Evolutionary conservation across 2,888 invertebrate species (phyloP), one percentile per base, ranked within the genome.

Genomic region (Yponomeuta plumbellus): DNA sequence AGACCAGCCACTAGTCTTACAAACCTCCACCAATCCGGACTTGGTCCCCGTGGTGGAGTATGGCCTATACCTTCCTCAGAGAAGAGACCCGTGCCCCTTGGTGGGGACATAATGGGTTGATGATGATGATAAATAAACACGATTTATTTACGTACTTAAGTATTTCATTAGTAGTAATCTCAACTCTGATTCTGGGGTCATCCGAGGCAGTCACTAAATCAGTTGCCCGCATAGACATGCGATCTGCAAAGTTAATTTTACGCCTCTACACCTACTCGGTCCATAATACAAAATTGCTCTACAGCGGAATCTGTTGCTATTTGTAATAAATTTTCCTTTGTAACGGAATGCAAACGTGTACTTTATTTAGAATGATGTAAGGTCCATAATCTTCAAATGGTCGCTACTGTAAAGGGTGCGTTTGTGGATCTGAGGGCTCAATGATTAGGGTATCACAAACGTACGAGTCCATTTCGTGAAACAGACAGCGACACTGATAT

Each of bases 391-490:
- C 13, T 2, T 20, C 20, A 2, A 11, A 11, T 20, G 39, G 21
- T 21, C 22, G 4, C 21, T 59, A 59, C 34, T 8, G 34, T 20
- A 13, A 22, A 59, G 59, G 59, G 59, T n/a, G 61, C 11, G 34
- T 34, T 73, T 76, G 44, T 72, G 78, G 82, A 81, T 80, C 79
- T 76, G 81, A 84, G 85, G 87, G 86, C 80, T 75, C 77, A 75
- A 74, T 83, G 81, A 86, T 85, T 83, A 81, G 84, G 83, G 85
- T 82, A 84, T 85, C 80, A 85, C 84, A 80, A 83, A 79, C 80
- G 81, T 78, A 80, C 75, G 77, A 84, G 81, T 80, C 81, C 81
- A 84, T 80, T 85, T 84, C 44, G 13, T 79, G 80, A 80, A 83
- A 81, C 79, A 66, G 66, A 66, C 56, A 78, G 78, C 74, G 77